A percentile compares a stretch with the other conserved stretches of the same genome.
These are phyloP conservation scores for Gasteruption jaculator DNA, from an alignment of 2,888 invertebrate genomes.

Conservation along the genomic window DNA sequence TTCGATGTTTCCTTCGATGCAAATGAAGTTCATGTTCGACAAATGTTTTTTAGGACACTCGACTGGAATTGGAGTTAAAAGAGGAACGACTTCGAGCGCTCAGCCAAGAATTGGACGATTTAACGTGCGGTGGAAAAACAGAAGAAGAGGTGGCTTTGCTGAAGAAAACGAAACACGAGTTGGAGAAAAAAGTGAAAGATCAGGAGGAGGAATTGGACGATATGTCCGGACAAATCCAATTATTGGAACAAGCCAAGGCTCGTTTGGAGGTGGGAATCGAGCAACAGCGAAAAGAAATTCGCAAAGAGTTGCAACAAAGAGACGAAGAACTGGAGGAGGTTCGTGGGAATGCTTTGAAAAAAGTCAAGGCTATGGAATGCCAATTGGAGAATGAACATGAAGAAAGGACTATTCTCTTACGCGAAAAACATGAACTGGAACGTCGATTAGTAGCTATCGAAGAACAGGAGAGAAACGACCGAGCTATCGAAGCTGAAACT, in stretches of 20 bases:
- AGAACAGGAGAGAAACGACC: conserved; percentile 70
- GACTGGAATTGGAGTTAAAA: conserved; percentile 83
- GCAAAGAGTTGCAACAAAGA: conserved; percentile 82
- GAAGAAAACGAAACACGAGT: conserved; percentile 79
- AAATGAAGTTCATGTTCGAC: background rate
- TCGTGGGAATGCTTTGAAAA: conserved; percentile 84
- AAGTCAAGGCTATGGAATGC: conserved; percentile 84
- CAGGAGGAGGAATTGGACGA: conserved; percentile 96
- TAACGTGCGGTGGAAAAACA: conserved; percentile 73
- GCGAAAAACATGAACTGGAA: conserved; percentile 90
- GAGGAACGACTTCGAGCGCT: conserved; percentile 79
- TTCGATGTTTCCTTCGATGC: too few relatives aligned
- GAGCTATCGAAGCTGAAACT: conserved; percentile 61
- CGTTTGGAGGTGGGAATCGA: conserved; percentile 91
- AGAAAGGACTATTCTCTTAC: conserved; percentile 77
- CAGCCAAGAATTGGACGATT: conserved; percentile 79
- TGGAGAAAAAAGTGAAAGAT: conserved; percentile 79
- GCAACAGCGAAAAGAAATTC: conserved; percentile 84
- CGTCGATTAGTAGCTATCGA: conserved; percentile 77
- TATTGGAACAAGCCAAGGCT: conserved; percentile 89
- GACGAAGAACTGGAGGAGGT: conserved; percentile 94
- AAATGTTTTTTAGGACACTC: conserved; percentile 63
- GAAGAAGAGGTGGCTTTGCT: conserved; percentile 82
- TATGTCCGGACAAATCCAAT: conserved; percentile 82
- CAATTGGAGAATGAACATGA: conserved; percentile 93